A percentile compares a stretch with the other conserved stretches of the same genome.
phyloP scores from a whole-genome alignment of 2,797 vertebrate genomes.

The Fistularia commersonii region DNA sequence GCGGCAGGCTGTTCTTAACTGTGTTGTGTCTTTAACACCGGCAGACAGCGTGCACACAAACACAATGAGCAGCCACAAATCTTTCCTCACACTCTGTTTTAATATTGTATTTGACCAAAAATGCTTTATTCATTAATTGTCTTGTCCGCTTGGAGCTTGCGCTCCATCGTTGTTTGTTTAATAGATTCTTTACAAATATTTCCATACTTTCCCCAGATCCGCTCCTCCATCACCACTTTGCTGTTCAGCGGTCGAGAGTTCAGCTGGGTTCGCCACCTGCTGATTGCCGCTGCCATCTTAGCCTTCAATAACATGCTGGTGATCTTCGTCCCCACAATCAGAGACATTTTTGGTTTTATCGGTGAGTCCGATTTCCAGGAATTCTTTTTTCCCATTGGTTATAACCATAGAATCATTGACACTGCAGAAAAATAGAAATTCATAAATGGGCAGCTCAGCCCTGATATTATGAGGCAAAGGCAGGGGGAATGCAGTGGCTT shows the following conservation, averaged over 20 bases:
- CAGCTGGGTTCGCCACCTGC: constrained; percentile 89
- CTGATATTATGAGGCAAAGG: too few relatives aligned
- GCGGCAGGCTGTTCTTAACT: constrained; percentile 1
- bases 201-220: constrained; percentile 75
- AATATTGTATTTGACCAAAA: too few relatives aligned
- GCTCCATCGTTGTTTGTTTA: too few relatives aligned
- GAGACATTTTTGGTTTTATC: constrained; percentile 99
- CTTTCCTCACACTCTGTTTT: background rate
- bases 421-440: too few relatives aligned
- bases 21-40: background rate
- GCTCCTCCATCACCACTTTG: constrained; percentile 86
- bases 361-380: constrained; percentile 73
- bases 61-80: too few relatives aligned
- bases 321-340: constrained; percentile 94
- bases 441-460: too few relatives aligned
- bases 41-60: background rate
- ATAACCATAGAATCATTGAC: too few relatives aligned
- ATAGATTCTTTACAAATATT: background rate
- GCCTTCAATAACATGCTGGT: constrained; percentile 88
- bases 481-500: too few relatives aligned
- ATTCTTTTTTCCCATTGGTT: too few relatives aligned
- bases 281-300: constrained; percentile 84
- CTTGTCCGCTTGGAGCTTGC: too few relatives aligned
- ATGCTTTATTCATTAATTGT: too few relatives aligned
- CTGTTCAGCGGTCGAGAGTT: constrained; percentile 88